Conservation (phyloP, 2,888 invertebrate species). For the Neuroscelio doddi region DNA sequence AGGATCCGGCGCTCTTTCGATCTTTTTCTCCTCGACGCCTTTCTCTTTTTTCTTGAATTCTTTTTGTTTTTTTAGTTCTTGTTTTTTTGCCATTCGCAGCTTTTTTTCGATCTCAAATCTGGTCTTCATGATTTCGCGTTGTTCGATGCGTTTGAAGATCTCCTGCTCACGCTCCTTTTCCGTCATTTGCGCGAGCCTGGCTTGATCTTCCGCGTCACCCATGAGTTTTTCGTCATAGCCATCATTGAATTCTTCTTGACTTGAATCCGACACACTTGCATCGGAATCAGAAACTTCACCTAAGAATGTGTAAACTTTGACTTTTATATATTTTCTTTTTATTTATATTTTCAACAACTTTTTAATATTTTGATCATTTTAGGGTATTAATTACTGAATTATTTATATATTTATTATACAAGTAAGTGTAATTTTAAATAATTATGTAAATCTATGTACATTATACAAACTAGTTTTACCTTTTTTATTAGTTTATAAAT, state of each 20-base stretch:
- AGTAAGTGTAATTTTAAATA: too few species aligned
- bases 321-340: slow-evolving; percentile 1
- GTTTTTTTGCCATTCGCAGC: slow-evolving; percentile 85
- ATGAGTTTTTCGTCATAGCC: slow-evolving; percentile 97
- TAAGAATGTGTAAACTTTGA: slow-evolving; percentile 54
- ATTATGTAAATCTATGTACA: too few species aligned
- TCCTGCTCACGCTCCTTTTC: slow-evolving; percentile 98
- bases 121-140: slow-evolving; percentile 93
- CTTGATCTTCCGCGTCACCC: slow-evolving; percentile 96
- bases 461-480: too few species aligned
- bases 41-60: slow-evolving; percentile 71
- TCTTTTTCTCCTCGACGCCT: slow-evolving; percentile 74
- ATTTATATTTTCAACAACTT: background rate
- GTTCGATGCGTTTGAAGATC: slow-evolving; percentile 96
- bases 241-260: slow-evolving; percentile 93
- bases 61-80: slow-evolving; percentile 78
- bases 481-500: too few species aligned
- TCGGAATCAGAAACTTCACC: slow-evolving; percentile 85
- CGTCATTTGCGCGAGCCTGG: slow-evolving; percentile 90
- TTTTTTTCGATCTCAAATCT: slow-evolving; percentile 97
- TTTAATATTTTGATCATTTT: background rate
- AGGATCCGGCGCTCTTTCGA: slow-evolving; percentile 75
- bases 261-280: slow-evolving; percentile 77
- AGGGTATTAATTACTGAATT: too few species aligned
- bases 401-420: too few species aligned